Evolutionary conservation across 1,140 invertebrate species (phyloP).

Genomic region (Micrasema minimum): DNA sequence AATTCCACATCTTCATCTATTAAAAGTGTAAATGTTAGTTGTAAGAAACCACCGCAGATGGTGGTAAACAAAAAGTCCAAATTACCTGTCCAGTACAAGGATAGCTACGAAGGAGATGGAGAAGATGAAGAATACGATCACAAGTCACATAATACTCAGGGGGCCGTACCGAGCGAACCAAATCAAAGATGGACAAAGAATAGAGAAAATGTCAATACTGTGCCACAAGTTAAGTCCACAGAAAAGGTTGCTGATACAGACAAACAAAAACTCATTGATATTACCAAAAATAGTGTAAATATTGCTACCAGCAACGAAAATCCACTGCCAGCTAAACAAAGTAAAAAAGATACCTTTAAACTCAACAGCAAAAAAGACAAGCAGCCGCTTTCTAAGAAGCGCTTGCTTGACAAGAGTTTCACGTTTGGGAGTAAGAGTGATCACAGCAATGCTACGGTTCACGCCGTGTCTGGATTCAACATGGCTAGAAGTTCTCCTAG

Average conservation of each 20-base stretch:
- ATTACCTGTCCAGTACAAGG: conserved; percentile 44
- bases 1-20: conserved; percentile 48
- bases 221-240: conserved; percentile 23
- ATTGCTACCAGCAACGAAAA: conserved; percentile 32
- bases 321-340: conserved; percentile 15
- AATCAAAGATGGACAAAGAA: conserved; percentile 50
- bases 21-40: conserved; percentile 24
- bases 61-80: conserved; percentile 46
- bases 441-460: conserved; percentile 10
- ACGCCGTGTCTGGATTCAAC: conserved; percentile 24
- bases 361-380: conserved; percentile 46
- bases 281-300: conserved; percentile 38
- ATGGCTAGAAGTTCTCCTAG: conserved; percentile 46
- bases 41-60: conserved; percentile 33
- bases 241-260: conserved; percentile 35
- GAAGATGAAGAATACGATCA: conserved; percentile 54
- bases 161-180: conserved; percentile 2
- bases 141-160: conserved; percentile 42
- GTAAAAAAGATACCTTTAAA: conserved; percentile 44
- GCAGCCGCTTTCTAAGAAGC: conserved; percentile 44
- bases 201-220: conserved; percentile 41
- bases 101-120: conserved; percentile 54
- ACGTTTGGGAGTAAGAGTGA: conserved; percentile 43
- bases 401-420: conserved; percentile 50
- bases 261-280: conserved; percentile 42